phyloP scores from a whole-genome alignment of 2,797 vertebrate species.

The Balearica regulorum region DNA sequence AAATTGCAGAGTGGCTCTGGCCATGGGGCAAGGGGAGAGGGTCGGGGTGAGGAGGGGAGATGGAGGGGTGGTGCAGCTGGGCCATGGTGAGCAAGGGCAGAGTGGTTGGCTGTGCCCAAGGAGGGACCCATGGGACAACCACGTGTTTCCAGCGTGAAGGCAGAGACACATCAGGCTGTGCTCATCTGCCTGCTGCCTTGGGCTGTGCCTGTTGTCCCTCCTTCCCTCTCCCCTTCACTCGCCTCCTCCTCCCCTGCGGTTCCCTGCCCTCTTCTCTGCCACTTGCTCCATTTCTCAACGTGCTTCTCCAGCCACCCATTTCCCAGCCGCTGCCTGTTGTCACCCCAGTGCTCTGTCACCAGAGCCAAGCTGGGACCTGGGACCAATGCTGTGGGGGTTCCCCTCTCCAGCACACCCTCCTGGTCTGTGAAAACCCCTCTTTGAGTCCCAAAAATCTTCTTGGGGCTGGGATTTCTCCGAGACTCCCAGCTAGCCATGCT shows the following conservation, averaged over 20 bases:
- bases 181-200: neutral
- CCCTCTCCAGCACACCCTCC: neutral
- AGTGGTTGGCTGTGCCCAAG: neutral
- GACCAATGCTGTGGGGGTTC: fast-evolving
- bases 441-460: neutral
- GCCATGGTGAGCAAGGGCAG: neutral
- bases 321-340: fast-evolving
- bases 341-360: neutral
- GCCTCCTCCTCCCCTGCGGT: neutral
- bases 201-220: neutral
- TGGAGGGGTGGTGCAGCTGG: neutral
- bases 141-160: fast-evolving
- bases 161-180: neutral
- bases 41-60: neutral
- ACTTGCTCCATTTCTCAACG: neutral
- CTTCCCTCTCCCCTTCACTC: neutral
- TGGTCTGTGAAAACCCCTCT: neutral
- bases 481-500: neutral
- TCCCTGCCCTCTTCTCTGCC: neutral
- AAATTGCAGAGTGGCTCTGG: neutral
- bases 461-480: neutral
- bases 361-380: neutral
- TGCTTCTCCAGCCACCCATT: neutral
- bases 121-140: neutral
- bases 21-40: neutral